Percentiles rank a stretch among this genome's conserved stretches.
phyloP scores from a whole-genome alignment of 2,113 vertebrate species.

The Burhinus oedicnemus region DNA sequence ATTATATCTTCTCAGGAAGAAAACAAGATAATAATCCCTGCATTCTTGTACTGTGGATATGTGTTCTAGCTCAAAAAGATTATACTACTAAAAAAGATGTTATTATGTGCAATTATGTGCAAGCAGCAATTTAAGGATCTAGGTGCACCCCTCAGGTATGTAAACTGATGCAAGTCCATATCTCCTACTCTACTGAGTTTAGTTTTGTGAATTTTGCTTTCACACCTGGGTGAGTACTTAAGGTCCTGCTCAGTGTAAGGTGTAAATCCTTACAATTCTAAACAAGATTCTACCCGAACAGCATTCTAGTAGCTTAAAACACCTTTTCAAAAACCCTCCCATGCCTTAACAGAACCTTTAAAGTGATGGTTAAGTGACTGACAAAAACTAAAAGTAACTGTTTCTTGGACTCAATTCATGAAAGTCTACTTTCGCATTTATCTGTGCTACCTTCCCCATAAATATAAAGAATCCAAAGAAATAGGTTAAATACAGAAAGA shows the following conservation, averaged over 20 bases:
- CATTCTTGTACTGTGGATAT: background rate
- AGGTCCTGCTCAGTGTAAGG: background rate
- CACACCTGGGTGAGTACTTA: background rate
- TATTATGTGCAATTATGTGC: background rate
- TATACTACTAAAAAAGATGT: background rate
- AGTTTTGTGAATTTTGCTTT: background rate
- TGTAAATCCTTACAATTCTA: background rate
- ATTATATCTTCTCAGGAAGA: background rate
- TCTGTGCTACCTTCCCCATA: background rate
- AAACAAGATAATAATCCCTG: background rate
- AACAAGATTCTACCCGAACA: background rate
- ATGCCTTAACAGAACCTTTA: background rate
- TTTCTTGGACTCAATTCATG: background rate
- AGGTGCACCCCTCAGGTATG: background rate
- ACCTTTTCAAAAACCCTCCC: background rate
- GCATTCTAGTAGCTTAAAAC: background rate
- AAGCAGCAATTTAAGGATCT: background rate
- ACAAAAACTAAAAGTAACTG: background rate
- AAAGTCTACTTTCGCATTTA: background rate
- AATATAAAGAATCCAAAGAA: background rate
- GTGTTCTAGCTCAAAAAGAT: background rate
- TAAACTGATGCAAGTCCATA: background rate
- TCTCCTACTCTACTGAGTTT: background rate
- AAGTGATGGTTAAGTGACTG: background rate
- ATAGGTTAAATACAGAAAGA: background rate